Evolutionary conservation across 1,140 invertebrate species (phyloP).

Genomic region (Mya arenaria): DNA sequence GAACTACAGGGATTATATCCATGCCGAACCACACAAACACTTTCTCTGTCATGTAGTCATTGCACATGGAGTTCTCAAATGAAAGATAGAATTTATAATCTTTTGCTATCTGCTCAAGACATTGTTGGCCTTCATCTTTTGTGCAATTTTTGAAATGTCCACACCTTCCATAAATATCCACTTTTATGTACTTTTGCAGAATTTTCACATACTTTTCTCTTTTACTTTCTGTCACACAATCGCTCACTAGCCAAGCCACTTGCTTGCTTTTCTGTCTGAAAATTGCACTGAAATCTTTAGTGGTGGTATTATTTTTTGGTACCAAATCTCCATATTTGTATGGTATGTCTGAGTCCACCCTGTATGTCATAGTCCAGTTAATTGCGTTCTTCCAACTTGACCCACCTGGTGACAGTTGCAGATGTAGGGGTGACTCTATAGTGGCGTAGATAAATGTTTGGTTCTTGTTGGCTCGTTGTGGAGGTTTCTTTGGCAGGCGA

Average conservation of each 20-base stretch:
- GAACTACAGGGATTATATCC: conserved; percentile 24
- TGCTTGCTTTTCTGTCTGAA: conserved; percentile 56
- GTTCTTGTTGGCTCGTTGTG: neutral
- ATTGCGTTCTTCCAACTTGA: neutral
- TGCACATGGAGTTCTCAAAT: conserved; percentile 37
- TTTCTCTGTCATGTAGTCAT: conserved; percentile 42
- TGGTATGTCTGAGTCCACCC: conserved; percentile 26
- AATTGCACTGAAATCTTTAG: neutral
- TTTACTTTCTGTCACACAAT: conserved; percentile 83
- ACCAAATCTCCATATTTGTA: neutral
- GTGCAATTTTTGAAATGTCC: conserved; percentile 36
- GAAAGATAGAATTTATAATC: conserved; percentile 30
- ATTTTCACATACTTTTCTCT: conserved; percentile 83
- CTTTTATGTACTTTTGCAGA: conserved; percentile 82
- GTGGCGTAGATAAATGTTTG: conserved; percentile 12
- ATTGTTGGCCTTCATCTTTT: conserved; percentile 23
- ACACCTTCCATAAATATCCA: conserved; percentile 86
- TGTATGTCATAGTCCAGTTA: conserved; percentile 41
- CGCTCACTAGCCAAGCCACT: conserved; percentile 85
- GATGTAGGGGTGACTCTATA: conserved; percentile 22
- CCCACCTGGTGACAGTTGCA: neutral
- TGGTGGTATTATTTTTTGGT: neutral
- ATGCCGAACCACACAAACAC: conserved; percentile 11
- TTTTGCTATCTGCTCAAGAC: conserved; percentile 2
- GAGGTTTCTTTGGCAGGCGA: neutral